A percentile compares a stretch with the other conserved stretches of the same genome.
Conservation (phyloP, 2,113 vertebrate genomes). For the Stomatorhinus ivindoensis region DNA sequence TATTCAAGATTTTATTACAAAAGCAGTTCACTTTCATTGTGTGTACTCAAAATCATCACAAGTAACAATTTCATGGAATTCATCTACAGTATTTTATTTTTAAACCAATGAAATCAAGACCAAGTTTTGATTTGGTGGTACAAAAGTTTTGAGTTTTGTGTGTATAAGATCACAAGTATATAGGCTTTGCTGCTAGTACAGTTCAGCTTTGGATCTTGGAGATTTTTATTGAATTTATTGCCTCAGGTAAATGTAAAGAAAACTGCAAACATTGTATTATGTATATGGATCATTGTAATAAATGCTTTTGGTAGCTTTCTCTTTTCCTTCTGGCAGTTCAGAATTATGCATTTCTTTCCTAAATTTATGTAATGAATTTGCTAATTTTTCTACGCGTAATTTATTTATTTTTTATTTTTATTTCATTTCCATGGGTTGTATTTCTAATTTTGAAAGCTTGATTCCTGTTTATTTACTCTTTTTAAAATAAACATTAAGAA, state of each 20-base stretch:
- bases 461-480: constrained; percentile 31
- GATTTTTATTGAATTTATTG: constrained; percentile 45
- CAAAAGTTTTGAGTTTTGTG: neutral
- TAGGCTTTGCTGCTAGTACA: constrained; percentile 24
- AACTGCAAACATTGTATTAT: constrained; percentile 28
- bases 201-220: constrained; percentile 36
- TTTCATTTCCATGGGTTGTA: constrained; percentile 39
- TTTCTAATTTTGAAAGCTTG: constrained; percentile 38
- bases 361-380: neutral
- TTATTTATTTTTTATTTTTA: constrained; percentile 55
- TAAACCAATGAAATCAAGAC: neutral
- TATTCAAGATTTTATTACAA: neutral
- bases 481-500: constrained; percentile 51
- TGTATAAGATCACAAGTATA: constrained; percentile 32
- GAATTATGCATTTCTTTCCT: constrained; percentile 35
- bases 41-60: neutral
- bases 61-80: neutral
- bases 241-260: constrained; percentile 57
- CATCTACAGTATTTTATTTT: neutral
- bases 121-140: neutral
- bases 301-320: neutral
- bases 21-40: neutral
- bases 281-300: constrained; percentile 23
- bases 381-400: constrained; percentile 51
- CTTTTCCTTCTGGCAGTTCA: constrained; percentile 33